Evolutionary conservation across 2,888 invertebrate species (phyloP), one percentile per base, ranked within the genome.

Genomic region (Dynastes tityus): DNA sequence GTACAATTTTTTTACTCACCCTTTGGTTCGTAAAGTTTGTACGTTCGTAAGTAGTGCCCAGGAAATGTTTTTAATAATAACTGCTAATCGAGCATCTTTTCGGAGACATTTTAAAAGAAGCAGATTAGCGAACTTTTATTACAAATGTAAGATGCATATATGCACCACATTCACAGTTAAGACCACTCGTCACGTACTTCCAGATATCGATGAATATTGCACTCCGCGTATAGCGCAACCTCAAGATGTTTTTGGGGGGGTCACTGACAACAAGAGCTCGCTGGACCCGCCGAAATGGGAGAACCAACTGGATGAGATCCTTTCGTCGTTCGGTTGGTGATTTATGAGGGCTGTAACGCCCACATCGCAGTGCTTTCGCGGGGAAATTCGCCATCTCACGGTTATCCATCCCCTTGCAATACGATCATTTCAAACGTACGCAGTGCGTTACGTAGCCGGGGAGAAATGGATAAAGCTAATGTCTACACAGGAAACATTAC

Each of bases 331-430:
- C 84, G 87, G 87, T 87, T 86, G 83, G 86, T 88, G 88, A 88
- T 88, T 88, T 88, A 88, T 88, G 85, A 84, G 82, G 82, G 85
- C 80, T 80, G 85, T 84, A 87, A 88, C 88, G 87, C 88, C 88
- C 84, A 85, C 86, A 40, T 58, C 84, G 83, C 83, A 84, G 84
- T 82, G 82, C 83, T 83, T 83, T 83, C 82, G 84, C 83, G 84
- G 84, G 83, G 84, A 83, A 82, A 82, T 82, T 82, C 80, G 80
- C 77, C 79, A 79, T 82, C 81, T 82, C 80, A 80, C 61, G 58
- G 27, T 80, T 81, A 81, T 80, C 83, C 83, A 81, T 80, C 83
- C 83, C 79, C 80, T 37, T 13, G 61, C 73, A 74, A 74, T 63
- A 45, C 40, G 68, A 27, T 27, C 68, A 51, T 22, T 68, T 82